A percentile compares a stretch with the other conserved stretches of the same genome.
phyloP scores from a whole-genome alignment of 2,113 vertebrate species.

The Callospermophilus lateralis region DNA sequence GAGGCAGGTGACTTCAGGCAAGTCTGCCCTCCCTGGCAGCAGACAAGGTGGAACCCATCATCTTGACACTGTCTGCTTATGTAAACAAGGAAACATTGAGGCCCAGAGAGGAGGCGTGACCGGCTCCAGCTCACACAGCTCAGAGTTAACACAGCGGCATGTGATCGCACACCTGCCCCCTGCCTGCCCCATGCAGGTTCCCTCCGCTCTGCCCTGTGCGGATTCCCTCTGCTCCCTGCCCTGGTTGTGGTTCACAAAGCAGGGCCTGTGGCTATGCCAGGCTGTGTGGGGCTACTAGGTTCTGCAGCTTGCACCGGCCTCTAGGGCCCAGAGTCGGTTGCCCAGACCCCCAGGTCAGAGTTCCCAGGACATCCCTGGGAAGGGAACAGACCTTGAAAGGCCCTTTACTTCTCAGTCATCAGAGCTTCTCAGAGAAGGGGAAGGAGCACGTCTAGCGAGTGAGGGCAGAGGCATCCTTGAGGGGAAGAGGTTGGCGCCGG shows the following conservation, averaged over 20 bases:
- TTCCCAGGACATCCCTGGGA: not conserved
- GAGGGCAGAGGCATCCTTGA: not conserved
- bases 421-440: not conserved
- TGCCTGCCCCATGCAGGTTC: too few species aligned
- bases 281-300: not conserved
- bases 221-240: not conserved
- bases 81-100: not conserved
- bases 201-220: rapidly evolving
- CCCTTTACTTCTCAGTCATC: not conserved
- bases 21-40: too few species aligned
- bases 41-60: not conserved
- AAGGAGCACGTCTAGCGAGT: not conserved
- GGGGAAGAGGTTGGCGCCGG: not conserved
- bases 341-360: not conserved
- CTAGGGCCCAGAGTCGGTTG: not conserved
- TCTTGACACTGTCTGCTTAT: not conserved
- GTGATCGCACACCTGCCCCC: rapidly evolving
- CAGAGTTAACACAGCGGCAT: not conserved
- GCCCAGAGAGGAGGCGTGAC: not conserved
- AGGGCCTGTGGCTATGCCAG: not conserved
- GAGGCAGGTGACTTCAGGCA: not conserved
- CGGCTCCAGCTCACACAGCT: not conserved
- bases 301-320: not conserved
- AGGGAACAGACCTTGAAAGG: not conserved
- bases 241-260: not conserved